Evolutionary conservation across 2,888 invertebrate genomes (phyloP).

Genomic region (Nymphalis c-album): DNA sequence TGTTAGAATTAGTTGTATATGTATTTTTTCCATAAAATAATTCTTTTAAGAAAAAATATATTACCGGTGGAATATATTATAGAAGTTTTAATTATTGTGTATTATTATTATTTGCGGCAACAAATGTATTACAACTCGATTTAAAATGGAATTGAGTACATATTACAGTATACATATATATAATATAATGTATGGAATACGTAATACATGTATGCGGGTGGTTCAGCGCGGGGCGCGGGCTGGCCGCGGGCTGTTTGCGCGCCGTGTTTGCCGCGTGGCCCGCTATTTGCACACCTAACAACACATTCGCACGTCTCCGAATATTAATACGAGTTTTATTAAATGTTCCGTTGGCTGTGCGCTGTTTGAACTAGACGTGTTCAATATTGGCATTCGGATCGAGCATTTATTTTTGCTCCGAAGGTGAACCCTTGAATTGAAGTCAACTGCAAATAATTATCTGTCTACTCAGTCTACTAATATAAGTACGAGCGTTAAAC

Average conservation of each 20-base stretch:
- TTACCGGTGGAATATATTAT: no score
- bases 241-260: constrained; percentile 32
- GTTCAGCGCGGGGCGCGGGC: not conserved
- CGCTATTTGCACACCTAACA: constrained; percentile 41
- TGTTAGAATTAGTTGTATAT: no score
- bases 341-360: constrained; percentile 19
- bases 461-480: not conserved
- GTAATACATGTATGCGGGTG: not conserved
- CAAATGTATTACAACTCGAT: no score
- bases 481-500: not conserved
- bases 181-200: not conserved
- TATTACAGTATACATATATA: no score
- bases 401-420: constrained; percentile 7
- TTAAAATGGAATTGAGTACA: no score
- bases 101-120: no score
- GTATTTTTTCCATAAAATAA: no score
- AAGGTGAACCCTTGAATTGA: constrained; percentile 4
- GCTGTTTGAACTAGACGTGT: constrained; percentile 17
- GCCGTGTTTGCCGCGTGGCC: constrained; percentile 25
- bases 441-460: not conserved
- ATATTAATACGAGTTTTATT: constrained; percentile 40
- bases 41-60: not conserved
- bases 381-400: constrained; percentile 7
- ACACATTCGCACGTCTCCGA: constrained; percentile 40
- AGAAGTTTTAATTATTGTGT: no score